A percentile compares a stretch with the other conserved stretches of the same genome.
Evolutionary conservation across 2,113 vertebrate genomes (phyloP).

Genomic region (Desmodus rotundus): DNA sequence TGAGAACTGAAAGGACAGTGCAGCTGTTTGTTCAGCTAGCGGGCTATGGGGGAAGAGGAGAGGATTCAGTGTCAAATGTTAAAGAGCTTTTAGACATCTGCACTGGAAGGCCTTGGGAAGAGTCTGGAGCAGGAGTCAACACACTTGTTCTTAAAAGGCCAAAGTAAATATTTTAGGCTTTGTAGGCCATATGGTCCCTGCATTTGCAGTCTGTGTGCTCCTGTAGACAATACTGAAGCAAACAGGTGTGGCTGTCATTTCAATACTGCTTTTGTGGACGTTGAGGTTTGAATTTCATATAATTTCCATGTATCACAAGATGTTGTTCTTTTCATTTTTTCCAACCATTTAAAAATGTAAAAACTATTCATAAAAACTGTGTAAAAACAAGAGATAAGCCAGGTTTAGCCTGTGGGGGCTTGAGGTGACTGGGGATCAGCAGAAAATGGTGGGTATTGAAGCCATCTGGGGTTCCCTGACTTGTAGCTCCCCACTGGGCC

Average conservation of each 20-base stretch:
- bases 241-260: not conserved
- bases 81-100: not conserved
- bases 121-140: not conserved
- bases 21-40: not conserved
- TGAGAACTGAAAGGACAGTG: not conserved
- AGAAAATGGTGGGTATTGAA: not conserved
- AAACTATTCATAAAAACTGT: not conserved
- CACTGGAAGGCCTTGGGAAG: not conserved
- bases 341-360: not conserved
- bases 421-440: not conserved
- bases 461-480: not conserved
- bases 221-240: no score
- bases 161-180: not conserved
- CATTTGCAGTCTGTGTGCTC: not conserved
- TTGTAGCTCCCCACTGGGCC: not conserved
- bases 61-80: not conserved
- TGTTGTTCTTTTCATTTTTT: not conserved
- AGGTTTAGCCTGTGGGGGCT: not conserved
- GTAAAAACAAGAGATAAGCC: not conserved
- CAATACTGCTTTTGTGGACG: not conserved
- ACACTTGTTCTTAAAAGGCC: not conserved
- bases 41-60: fast-evolving
- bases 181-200: not conserved
- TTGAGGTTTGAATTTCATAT: not conserved
- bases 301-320: not conserved